phyloP scores from a whole-genome alignment of 2,888 invertebrate species.

The Yponomeuta evonymella region DNA sequence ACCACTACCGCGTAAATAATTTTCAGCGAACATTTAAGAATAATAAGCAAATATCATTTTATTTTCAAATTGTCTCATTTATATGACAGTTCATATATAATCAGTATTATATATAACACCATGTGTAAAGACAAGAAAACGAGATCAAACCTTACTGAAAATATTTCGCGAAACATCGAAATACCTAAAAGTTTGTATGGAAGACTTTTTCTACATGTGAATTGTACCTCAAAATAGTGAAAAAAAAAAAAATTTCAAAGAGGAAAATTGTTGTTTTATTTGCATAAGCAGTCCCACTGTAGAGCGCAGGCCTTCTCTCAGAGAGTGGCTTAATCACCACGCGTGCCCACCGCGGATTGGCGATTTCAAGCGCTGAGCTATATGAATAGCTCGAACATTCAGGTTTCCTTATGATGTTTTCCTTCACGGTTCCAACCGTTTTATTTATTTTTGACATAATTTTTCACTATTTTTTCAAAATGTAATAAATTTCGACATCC shows the following conservation, averaged over 20 bases:
- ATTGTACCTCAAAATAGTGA: no score
- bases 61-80: slow-evolving; percentile 36
- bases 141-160: slow-evolving; percentile 40
- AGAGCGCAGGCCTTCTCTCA: no score
- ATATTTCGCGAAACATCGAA: slow-evolving; percentile 61
- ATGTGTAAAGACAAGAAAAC: slow-evolving; percentile 48
- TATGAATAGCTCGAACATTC: no score
- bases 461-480: neutral
- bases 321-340: no score
- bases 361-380: no score
- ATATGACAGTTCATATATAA: slow-evolving; percentile 67
- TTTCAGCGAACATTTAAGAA: neutral
- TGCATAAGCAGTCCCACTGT: no score
- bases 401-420: no score
- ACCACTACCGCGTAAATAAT: neutral
- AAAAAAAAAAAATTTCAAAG: no score
- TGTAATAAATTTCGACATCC: slow-evolving; percentile 24
- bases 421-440: no score
- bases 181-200: slow-evolving; percentile 49
- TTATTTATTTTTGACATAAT: neutral
- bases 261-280: neutral
- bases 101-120: slow-evolving; percentile 50
- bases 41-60: slow-evolving; percentile 16
- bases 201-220: slow-evolving; percentile 6
- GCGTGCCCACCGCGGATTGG: no score